A percentile compares a stretch with the other conserved stretches of the same genome.
phyloP scores from a whole-genome alignment of 2,888 invertebrate genomes.

The Myopa testacea region DNA sequence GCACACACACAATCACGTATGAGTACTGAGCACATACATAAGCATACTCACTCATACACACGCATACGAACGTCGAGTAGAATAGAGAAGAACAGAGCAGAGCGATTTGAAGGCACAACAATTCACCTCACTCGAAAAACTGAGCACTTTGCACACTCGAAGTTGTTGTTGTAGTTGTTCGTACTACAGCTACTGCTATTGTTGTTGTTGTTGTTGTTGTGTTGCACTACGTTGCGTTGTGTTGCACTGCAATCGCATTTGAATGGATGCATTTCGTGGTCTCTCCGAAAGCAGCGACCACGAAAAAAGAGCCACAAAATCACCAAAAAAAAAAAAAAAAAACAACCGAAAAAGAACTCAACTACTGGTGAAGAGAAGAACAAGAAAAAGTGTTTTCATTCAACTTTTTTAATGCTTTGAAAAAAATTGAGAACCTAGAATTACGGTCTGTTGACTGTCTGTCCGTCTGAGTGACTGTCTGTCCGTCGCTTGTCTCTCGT shows the following conservation, averaged over 20 bases:
- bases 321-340: not conserved
- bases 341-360: not conserved
- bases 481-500: too few relatives aligned
- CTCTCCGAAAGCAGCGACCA: constrained; percentile 9
- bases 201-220: constrained; percentile 20
- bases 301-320: constrained; percentile 6
- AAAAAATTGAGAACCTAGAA: not conserved
- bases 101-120: constrained; percentile 21
- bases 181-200: constrained; percentile 19
- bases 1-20: not conserved
- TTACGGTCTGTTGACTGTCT: not conserved
- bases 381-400: constrained; percentile 23
- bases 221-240: not conserved
- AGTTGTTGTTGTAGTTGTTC: constrained; percentile 16
- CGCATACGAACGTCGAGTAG: constrained; percentile 36
- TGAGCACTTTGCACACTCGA: constrained; percentile 42
- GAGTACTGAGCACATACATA: constrained; percentile 16
- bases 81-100: constrained; percentile 7
- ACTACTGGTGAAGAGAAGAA: not conserved
- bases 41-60: constrained; percentile 37
- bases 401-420: not conserved
- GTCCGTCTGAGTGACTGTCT: too few relatives aligned
- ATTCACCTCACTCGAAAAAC: constrained; percentile 36
- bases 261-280: not conserved
- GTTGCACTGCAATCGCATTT: not conserved